Evolutionary conservation across 1,140 invertebrate species (phyloP).

Genomic region (Euschistus heros): DNA sequence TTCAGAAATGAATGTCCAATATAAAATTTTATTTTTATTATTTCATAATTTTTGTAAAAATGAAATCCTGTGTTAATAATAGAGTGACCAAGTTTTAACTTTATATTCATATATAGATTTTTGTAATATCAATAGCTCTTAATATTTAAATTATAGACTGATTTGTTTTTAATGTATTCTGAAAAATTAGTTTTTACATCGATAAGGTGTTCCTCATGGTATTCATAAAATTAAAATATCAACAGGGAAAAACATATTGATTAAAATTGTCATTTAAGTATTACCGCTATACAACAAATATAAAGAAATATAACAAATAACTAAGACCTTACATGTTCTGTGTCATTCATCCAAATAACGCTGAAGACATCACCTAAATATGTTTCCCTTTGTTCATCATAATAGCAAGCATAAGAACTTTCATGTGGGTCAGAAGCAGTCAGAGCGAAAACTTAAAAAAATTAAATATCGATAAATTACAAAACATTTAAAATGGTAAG

Average conservation of each 20-base stretch:
- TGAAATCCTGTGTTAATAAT: too few relatives aligned
- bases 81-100: too few relatives aligned
- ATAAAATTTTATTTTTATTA: too few relatives aligned
- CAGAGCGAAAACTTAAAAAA: slow-evolving; percentile 46
- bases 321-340: slow-evolving; percentile 39
- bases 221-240: background rate
- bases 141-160: too few relatives aligned
- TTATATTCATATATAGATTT: too few relatives aligned
- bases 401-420: slow-evolving; percentile 51
- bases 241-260: background rate
- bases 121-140: too few relatives aligned
- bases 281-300: background rate
- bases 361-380: slow-evolving; percentile 52
- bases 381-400: slow-evolving; percentile 39
- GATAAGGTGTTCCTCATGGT: background rate
- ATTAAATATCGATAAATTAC: slow-evolving; percentile 16
- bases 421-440: slow-evolving; percentile 51
- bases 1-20: too few relatives aligned
- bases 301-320: too few relatives aligned
- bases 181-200: too few relatives aligned
- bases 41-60: too few relatives aligned
- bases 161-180: too few relatives aligned
- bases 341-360: slow-evolving; percentile 58
- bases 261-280: background rate
- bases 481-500: background rate